phyloP scores from a whole-genome alignment of 2,113 vertebrate species.

The Herpetotheres cachinnans region DNA sequence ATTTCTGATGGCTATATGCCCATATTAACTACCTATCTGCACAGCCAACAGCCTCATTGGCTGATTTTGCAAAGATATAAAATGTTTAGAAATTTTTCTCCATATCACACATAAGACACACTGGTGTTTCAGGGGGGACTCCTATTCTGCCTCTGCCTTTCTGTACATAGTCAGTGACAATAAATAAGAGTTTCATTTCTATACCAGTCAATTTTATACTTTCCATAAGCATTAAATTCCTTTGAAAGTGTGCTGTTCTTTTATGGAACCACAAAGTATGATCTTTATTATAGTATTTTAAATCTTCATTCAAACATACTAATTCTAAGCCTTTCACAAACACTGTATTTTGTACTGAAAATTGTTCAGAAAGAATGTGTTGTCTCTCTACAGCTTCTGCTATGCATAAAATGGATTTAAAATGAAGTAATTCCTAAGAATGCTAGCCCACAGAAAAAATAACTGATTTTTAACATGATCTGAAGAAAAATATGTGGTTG shows the following conservation, averaged over 20 bases:
- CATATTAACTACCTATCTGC: not conserved
- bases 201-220: not conserved
- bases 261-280: not conserved
- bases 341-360: not conserved
- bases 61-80: not conserved
- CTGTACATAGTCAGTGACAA: not conserved
- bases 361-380: not conserved
- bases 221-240: not conserved
- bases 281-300: not conserved
- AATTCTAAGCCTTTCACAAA: not conserved
- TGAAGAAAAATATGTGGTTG: not conserved
- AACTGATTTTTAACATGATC: not conserved
- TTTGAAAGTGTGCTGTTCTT: not conserved
- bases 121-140: not conserved
- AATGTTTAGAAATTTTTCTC: not conserved
- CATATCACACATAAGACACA: not conserved
- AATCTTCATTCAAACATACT: conserved; percentile 1
- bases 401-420: not conserved
- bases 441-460: not conserved
- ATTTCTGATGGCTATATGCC: not conserved
- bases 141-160: not conserved
- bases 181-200: not conserved
- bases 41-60: not conserved
- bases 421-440: not conserved
- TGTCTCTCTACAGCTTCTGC: not conserved